A percentile compares a stretch with the other conserved stretches of the same genome.
phyloP scores from a whole-genome alignment of 2,797 vertebrate species.

The Ceryle rudis region DNA sequence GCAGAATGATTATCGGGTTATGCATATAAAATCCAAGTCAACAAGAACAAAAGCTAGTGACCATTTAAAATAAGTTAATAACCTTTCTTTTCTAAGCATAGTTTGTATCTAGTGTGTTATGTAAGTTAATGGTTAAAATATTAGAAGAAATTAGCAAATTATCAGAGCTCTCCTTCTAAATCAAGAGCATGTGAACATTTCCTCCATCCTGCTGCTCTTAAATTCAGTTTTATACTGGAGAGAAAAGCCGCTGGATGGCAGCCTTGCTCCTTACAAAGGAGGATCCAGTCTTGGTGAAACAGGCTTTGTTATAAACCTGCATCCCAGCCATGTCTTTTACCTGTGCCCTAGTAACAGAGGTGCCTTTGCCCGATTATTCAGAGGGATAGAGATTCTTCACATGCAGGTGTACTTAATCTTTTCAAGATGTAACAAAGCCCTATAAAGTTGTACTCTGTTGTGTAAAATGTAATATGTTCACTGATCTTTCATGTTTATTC shows the following conservation, averaged over 20 bases:
- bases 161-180: not conserved
- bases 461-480: slow-evolving; percentile 43
- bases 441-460: slow-evolving; percentile 52
- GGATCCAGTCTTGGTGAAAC: rapidly evolving
- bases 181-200: not conserved
- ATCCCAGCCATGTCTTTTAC: not conserved
- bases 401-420: slow-evolving; percentile 79
- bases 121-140: not conserved
- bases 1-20: not conserved
- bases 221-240: not conserved
- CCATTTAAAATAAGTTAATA: not conserved
- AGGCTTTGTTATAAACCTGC: not conserved
- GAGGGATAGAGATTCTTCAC: slow-evolving; percentile 27
- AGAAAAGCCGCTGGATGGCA: slow-evolving; percentile 75
- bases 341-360: not conserved
- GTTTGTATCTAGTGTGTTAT: not conserved
- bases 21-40: not conserved
- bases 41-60: not conserved
- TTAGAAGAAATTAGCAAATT: not conserved
- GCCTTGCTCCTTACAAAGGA: slow-evolving; percentile 42
- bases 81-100: not conserved
- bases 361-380: slow-evolving; percentile 8
- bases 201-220: not conserved
- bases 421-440: slow-evolving; percentile 77
- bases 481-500: slow-evolving; percentile 61